Base-by-base conservation (phyloP, 1,140 invertebrate species). In the Mya arenaria region DNA sequence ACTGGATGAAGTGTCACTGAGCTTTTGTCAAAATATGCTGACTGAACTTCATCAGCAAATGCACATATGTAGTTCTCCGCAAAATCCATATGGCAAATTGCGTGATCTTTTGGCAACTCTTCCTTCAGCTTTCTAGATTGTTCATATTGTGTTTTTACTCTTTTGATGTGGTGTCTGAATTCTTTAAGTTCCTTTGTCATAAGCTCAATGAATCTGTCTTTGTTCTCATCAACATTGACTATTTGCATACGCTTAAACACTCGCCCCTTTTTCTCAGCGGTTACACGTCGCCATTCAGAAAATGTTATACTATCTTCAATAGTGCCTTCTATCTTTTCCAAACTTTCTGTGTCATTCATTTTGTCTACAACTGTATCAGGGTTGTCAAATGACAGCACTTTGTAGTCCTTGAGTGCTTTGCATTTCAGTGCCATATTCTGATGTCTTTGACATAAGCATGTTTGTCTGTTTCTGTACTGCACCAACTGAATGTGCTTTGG, bases 131-230 rank as follows among this genome's bases (percentile, higher is more conserved):
- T 10, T 44, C 60, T 72, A 15, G 79, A 28, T 34, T 62, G n/a
- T 44, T 69, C 32, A 82, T 77, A 85, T 34, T 86, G 84, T 0
- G 32, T 60, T 39, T 36, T 69, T 6, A 86, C 74, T 15, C 65
- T 34, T 23, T 30, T 2, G 19, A 66, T 30, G 34, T 86, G 86
- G 0, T 0, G 13, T 0, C 36, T 4, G 23, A 74, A 62, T 0
- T 74, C 25, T 36, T 15, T 0, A 1, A 60, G 13, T 15, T 74
- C 55, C 0, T 44, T 74, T 34, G 5, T 55, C 3, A 72, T 1
- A 10, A 55, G 36, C 17, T 41, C 0, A 41, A 39, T 23, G 30
- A 72, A 55, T 25, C 56, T 15, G 6, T 52, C 1, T 63, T 62
- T 60, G 2, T 32, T 25, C 17, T 15, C 25, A 60, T 74, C 55